phyloP scores from a whole-genome alignment of 2,888 invertebrate genomes.

The Pteria penguin region DNA sequence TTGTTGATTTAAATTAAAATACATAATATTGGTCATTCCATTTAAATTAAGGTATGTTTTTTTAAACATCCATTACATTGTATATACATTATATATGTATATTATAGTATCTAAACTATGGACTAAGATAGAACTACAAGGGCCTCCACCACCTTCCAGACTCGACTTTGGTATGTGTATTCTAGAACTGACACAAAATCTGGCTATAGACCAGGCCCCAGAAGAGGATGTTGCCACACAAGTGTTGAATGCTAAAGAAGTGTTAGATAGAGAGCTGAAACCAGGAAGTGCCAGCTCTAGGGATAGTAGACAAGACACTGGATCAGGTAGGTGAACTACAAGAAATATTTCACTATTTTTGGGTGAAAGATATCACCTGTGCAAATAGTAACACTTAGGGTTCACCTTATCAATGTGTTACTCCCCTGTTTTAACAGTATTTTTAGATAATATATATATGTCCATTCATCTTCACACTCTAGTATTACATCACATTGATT shows the following conservation, averaged over 20 bases:
- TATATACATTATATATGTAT: background rate
- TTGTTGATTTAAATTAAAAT: background rate
- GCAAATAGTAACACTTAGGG: too few relatives aligned
- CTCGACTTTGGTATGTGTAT: conserved; percentile 78
- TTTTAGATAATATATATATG: too few relatives aligned
- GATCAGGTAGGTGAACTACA: conserved; percentile 50
- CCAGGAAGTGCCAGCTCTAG: conserved; percentile 71
- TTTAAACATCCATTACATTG: too few relatives aligned
- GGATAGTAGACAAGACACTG: conserved; percentile 53
- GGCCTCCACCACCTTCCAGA: conserved; percentile 75
- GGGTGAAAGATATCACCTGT: too few relatives aligned
- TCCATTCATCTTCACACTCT: too few relatives aligned
- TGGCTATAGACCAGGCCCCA: conserved; percentile 22
- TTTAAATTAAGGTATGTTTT: too few relatives aligned
- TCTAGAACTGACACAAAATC: conserved; percentile 59
- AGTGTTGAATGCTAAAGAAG: conserved; percentile 67
- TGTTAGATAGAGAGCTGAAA: conserved; percentile 71
- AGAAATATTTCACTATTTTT: too few relatives aligned
- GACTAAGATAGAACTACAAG: conserved; percentile 71
- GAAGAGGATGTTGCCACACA: conserved; percentile 50
- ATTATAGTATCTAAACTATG: conserved; percentile 70
- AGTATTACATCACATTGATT: too few relatives aligned
- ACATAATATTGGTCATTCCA: background rate
- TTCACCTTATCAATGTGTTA: too few relatives aligned
- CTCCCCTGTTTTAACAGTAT: too few relatives aligned